A percentile compares a stretch with the other conserved stretches of the same genome.
These are phyloP conservation scores for Melanchra persicariae DNA, from an alignment of 2,888 invertebrate genomes.

Conservation along the genomic window DNA sequence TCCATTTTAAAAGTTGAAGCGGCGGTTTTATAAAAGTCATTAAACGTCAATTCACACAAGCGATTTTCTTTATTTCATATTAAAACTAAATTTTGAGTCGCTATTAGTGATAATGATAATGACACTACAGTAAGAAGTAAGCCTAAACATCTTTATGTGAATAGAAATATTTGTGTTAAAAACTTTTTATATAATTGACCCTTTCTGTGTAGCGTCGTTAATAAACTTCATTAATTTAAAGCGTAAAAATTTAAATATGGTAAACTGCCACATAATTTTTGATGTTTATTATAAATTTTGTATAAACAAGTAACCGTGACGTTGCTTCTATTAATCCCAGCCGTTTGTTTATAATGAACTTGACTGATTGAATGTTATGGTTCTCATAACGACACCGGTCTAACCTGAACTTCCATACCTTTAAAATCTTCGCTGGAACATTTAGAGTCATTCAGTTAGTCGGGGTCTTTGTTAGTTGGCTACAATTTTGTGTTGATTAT, in stretches of 20 bases:
- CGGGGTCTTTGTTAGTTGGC: conserved; percentile 42
- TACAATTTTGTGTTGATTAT: conserved; percentile 58
- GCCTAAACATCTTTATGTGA: not conserved
- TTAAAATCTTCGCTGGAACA: conserved; percentile 11
- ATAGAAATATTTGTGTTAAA: conserved; percentile 42
- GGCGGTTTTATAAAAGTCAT: conserved; percentile 8
- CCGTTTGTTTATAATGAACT: conserved; percentile 75
- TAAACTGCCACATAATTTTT: conserved; percentile 74
- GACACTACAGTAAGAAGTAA: conserved; percentile 3
- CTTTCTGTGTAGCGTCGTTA: conserved; percentile 39
- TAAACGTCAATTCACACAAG: conserved; percentile 20
- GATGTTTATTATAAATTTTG: conserved; percentile 74
- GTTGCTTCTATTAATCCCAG: conserved; percentile 67
- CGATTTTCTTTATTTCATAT: not conserved
- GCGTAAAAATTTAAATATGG: conserved; percentile 75
- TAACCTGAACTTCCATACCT: conserved; percentile 64
- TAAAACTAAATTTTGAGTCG: not conserved
- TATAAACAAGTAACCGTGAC: conserved; percentile 74
- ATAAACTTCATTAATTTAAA: conserved; percentile 66
- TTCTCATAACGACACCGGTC: conserved; percentile 67
- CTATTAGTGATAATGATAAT: not conserved
- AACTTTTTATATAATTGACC: conserved; percentile 48
- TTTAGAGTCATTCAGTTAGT: conserved; percentile 22
- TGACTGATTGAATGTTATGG: conserved; percentile 78
- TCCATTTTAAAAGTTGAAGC: conserved; percentile 16